Conservation (phyloP, 2,113 vertebrate species). For the Ornithorhynchus anatinus region DNA sequence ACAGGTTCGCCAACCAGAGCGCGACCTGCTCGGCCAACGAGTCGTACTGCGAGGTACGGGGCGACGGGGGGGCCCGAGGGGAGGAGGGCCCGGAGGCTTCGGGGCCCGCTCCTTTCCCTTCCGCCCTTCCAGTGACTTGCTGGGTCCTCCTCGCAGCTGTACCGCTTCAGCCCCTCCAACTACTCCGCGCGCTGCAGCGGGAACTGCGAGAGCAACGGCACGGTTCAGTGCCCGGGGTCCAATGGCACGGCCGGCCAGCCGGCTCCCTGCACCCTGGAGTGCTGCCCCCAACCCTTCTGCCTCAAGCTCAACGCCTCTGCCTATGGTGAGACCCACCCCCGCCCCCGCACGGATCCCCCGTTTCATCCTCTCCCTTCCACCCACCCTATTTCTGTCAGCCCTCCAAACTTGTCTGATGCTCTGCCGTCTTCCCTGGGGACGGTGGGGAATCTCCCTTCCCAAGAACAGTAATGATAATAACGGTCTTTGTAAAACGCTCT, state of each 20-base stretch:
- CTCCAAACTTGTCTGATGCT: no score
- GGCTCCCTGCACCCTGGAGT: conserved; percentile 60
- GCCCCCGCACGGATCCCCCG: accelerated
- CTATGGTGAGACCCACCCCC: conserved; percentile 10
- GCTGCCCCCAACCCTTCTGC: conserved; percentile 68
- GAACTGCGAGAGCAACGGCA: conserved; percentile 1
- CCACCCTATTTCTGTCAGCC: no score
- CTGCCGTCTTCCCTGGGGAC: background rate
- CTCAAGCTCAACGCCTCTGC: conserved; percentile 53
- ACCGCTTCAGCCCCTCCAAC: conserved; percentile 36
- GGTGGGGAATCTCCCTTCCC: background rate
- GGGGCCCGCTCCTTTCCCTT: background rate
- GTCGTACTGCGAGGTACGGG: background rate
- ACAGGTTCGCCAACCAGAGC: background rate
- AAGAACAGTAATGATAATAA: no score
- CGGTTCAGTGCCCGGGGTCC: conserved; percentile 33
- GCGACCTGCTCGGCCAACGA: background rate
- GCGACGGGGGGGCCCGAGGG: no score
- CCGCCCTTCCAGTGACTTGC: background rate
- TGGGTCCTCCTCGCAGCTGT: conserved; percentile 58
- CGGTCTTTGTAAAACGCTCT: no score
- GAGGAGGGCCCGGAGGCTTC: no score
- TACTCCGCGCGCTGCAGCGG: conserved; percentile 59
- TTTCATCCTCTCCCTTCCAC: no score
- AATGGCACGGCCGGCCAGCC: accelerated